Evolutionary conservation across 2,888 invertebrate species (phyloP).

Genomic region (Agriopis marginaria): DNA sequence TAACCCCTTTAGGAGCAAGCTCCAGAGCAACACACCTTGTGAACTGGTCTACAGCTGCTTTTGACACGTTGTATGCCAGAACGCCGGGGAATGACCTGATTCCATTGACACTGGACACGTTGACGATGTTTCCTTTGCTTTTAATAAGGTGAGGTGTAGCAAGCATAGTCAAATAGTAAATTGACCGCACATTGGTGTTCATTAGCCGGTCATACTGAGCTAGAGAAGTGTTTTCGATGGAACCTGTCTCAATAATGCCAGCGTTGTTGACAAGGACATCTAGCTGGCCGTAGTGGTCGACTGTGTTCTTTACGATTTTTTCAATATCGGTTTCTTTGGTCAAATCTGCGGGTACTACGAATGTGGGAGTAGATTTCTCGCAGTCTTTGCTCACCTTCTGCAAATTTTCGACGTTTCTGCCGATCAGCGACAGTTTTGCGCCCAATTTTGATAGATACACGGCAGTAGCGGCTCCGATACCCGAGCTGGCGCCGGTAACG

Average conservation of each 20-base stretch:
- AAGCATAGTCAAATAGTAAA: conserved; percentile 94
- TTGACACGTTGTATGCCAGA: conserved; percentile 96
- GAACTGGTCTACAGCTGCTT: conserved; percentile 97
- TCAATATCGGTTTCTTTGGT: conserved; percentile 91
- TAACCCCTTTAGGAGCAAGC: conserved; percentile 92
- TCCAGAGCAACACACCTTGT: conserved; percentile 97
- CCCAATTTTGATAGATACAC: conserved; percentile 91
- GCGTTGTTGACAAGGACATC: conserved; percentile 97
- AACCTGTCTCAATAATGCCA: conserved; percentile 93
- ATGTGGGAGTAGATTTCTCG: conserved; percentile 75
- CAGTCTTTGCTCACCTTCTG: conserved; percentile 76
- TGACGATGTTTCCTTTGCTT: conserved; percentile 96
- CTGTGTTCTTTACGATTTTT: conserved; percentile 89
- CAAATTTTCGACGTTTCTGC: conserved; percentile 89
- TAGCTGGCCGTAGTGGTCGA: conserved; percentile 91
- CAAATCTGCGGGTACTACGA: conserved; percentile 89
- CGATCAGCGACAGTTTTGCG: conserved; percentile 90
- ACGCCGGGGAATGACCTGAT: conserved; percentile 96
- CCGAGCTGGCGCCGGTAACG: conserved; percentile 94
- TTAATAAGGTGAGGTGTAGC: conserved; percentile 94
- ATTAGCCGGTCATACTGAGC: conserved; percentile 96
- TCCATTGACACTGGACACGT: conserved; percentile 98
- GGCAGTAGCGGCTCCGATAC: conserved; percentile 94
- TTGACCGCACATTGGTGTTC: conserved; percentile 94
- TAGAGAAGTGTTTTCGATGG: conserved; percentile 93